Evolutionary conservation across 2,888 invertebrate genomes (phyloP).

Genomic region (Anticlea derivata): DNA sequence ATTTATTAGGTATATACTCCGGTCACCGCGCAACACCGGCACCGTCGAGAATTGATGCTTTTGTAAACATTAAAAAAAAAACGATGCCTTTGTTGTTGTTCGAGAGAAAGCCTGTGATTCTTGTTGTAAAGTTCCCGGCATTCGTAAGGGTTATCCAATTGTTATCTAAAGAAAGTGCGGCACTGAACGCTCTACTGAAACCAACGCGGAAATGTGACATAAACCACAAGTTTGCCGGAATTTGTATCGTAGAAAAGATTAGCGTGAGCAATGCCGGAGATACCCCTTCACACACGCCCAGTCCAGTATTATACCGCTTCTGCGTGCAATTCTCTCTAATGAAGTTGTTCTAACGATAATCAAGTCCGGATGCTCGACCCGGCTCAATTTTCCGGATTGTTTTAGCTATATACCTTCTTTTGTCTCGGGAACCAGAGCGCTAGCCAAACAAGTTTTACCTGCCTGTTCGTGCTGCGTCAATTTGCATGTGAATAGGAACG

Average conservation of each 20-base stretch:
- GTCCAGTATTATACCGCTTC: conserved; percentile 52
- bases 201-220: conserved; percentile 3
- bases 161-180: not conserved
- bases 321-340: conserved; percentile 58
- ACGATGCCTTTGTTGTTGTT: too few species aligned
- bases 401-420: conserved; percentile 19
- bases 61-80: too few species aligned
- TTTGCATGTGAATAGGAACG: conserved; percentile 36
- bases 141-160: too few species aligned
- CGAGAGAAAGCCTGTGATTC: too few species aligned
- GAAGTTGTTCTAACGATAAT: conserved; percentile 45
- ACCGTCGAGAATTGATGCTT: conserved; percentile 16
- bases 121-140: too few species aligned
- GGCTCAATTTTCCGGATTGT: conserved; percentile 23
- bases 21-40: too few species aligned
- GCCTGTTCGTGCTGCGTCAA: conserved; percentile 26
- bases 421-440: conserved; percentile 17
- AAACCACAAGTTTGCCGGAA: conserved; percentile 53
- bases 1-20: too few species aligned
- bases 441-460: conserved; percentile 14
- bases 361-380: conserved; percentile 15
- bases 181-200: not conserved
- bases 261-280: conserved; percentile 51
- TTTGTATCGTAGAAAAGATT: conserved; percentile 67
- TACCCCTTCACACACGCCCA: conserved; percentile 46